Evolutionary conservation across 1,140 invertebrate species (phyloP).

Genomic region (Amphibalanus amphitrite): DNA sequence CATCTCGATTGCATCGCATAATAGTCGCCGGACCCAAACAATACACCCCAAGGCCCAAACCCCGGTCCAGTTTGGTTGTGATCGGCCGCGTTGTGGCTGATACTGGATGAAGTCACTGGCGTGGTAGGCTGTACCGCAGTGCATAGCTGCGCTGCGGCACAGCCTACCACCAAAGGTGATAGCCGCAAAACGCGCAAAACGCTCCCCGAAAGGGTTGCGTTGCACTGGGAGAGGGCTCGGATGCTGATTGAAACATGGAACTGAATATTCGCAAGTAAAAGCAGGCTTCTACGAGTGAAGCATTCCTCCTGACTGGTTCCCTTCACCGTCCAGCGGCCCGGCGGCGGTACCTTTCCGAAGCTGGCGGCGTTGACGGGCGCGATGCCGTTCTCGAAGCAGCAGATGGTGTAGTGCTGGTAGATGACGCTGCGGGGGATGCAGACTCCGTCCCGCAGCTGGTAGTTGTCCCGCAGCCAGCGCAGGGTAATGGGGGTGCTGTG

Average conservation of each 20-base stretch:
- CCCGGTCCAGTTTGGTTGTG: too few relatives aligned
- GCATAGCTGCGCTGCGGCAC: too few relatives aligned
- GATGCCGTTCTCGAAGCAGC: slow-evolving; percentile 31
- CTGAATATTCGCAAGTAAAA: too few relatives aligned
- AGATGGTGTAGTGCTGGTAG: slow-evolving; percentile 38
- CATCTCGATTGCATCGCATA: too few relatives aligned
- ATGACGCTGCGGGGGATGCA: slow-evolving; percentile 37
- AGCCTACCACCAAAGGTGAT: background rate
- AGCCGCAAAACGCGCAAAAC: background rate
- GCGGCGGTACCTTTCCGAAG: slow-evolving; percentile 34
- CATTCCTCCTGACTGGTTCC: background rate
- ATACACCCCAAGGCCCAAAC: too few relatives aligned
- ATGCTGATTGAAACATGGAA: background rate
- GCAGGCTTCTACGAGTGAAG: background rate
- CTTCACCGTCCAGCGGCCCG: background rate
- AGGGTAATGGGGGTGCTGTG: slow-evolving; percentile 38
- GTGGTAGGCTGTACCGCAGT: too few relatives aligned
- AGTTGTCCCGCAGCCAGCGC: slow-evolving; percentile 39
- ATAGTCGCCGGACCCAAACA: too few relatives aligned
- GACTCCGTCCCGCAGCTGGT: slow-evolving; percentile 37
- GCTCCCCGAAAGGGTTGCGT: background rate
- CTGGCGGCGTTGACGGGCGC: slow-evolving; percentile 39
- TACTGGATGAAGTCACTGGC: too few relatives aligned
- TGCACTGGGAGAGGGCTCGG: background rate
- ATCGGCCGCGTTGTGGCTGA: too few relatives aligned